These are phyloP conservation scores for Hepsetus odoe DNA, from an alignment of 2,113 vertebrate species.

Conservation along the genomic window DNA sequence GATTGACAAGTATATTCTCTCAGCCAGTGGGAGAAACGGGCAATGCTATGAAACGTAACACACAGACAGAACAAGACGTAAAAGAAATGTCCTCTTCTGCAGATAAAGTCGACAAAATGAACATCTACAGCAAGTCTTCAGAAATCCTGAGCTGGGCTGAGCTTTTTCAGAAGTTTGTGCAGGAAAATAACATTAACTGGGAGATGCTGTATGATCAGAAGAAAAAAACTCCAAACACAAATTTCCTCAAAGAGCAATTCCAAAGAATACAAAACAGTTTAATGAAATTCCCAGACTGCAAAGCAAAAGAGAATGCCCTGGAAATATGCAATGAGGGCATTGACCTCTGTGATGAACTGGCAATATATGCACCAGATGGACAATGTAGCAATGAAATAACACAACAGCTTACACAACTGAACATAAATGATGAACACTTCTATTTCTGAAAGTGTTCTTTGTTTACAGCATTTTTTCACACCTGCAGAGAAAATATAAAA, in stretches of 20 bases:
- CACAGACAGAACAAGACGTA: accelerated
- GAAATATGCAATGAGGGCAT: conserved; percentile 23
- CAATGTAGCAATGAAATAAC: background rate
- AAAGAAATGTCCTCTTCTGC: background rate
- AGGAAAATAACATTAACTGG: too few relatives aligned
- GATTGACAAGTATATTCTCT: accelerated
- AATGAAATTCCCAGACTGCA: conserved; percentile 2
- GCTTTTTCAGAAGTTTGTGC: too few relatives aligned
- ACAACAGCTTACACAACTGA: background rate
- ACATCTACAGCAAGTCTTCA: too few relatives aligned
- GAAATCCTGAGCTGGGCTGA: too few relatives aligned
- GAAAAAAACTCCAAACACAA: background rate
- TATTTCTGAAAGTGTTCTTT: too few relatives aligned
- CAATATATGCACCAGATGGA: background rate
- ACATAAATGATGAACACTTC: too few relatives aligned
- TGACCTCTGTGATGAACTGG: conserved; percentile 32
- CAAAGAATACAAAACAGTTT: background rate
- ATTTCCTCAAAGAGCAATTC: background rate
- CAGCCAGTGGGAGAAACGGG: background rate
- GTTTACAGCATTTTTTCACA: too few relatives aligned
- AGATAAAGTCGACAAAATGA: background rate
- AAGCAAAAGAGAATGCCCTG: conserved; percentile 2
- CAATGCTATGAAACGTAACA: background rate
- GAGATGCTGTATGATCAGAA: conserved; percentile 38
- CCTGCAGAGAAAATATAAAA: too few relatives aligned